Evolutionary conservation across 1,140 invertebrate genomes (phyloP).

Genomic region (Papilio helenus): DNA sequence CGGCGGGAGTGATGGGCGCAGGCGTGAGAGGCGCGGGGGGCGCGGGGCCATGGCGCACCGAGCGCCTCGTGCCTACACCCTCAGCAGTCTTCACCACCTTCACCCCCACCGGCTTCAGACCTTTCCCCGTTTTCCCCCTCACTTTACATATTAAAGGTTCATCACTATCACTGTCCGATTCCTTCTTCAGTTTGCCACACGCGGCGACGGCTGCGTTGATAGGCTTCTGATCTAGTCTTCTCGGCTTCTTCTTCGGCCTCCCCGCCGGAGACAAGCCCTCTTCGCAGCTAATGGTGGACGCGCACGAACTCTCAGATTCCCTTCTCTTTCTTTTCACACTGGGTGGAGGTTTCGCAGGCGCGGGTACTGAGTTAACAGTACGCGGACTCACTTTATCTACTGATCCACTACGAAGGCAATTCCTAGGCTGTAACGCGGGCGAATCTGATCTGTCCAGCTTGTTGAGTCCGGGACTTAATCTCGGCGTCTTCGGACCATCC

Average conservation of each 20-base stretch:
- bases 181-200: constrained; percentile 75
- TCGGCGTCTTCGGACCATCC: constrained; percentile 84
- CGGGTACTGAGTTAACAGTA: constrained; percentile 48
- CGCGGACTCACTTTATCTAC: constrained; percentile 76
- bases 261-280: constrained; percentile 77
- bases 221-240: constrained; percentile 55
- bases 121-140: constrained; percentile 75
- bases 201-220: constrained; percentile 48
- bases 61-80: constrained; percentile 73
- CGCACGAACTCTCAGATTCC: constrained; percentile 89
- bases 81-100: constrained; percentile 57
- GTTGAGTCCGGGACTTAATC: constrained; percentile 84
- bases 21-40: constrained; percentile 43
- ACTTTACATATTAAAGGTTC: constrained; percentile 90
- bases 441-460: constrained; percentile 78
- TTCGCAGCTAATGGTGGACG: constrained; percentile 85
- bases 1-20: constrained; percentile 45
- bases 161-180: constrained; percentile 89
- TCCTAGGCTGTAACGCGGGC: constrained; percentile 69
- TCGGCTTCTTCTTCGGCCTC: constrained; percentile 68
- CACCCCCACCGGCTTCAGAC: constrained; percentile 47
- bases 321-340: constrained; percentile 87
- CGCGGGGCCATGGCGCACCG: constrained; percentile 65
- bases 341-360: constrained; percentile 53
- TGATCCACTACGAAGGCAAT: constrained; percentile 70